phyloP scores from a whole-genome alignment of 1,140 invertebrate genomes.

The Panagrolaimus sp. region DNA sequence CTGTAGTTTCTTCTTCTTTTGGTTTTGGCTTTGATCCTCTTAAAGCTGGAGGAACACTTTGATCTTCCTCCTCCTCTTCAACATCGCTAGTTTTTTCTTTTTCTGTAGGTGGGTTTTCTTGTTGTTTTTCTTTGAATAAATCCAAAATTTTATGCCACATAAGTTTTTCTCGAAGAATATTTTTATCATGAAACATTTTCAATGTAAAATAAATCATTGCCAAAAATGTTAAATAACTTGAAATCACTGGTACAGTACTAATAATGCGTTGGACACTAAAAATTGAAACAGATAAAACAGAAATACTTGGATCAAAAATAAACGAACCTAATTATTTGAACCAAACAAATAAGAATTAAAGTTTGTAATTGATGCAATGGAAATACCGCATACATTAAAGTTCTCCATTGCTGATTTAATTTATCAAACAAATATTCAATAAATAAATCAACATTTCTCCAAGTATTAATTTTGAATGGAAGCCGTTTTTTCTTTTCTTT shows the following conservation, averaged over 20 bases:
- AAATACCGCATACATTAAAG: constrained; percentile 47
- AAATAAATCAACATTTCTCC: constrained; percentile 34
- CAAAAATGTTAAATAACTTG: constrained; percentile 41
- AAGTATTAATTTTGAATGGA: not conserved
- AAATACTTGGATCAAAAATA: not conserved
- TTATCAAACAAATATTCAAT: constrained; percentile 50
- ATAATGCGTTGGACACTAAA: constrained; percentile 45
- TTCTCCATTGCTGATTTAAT: constrained; percentile 51
- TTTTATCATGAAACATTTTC: constrained; percentile 48
- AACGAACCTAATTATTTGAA: constrained; percentile 49
- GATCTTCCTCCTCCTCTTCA: constrained; percentile 5
- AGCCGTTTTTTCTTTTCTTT: not conserved
- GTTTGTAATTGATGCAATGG: constrained; percentile 53
- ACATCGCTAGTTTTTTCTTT: not conserved
- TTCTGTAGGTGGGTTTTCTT: too few species aligned
- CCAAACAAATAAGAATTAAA: constrained; percentile 50
- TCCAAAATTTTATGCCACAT: constrained; percentile 35
- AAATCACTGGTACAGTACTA: constrained; percentile 36
- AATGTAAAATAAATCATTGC: constrained; percentile 48
- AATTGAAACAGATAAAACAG: not conserved
- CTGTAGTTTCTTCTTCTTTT: constrained; percentile 21
- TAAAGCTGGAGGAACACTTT: not conserved
- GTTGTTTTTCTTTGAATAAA: constrained; percentile 27
- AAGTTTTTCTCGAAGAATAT: constrained; percentile 27
- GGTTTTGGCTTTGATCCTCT: not conserved